phyloP scores from a whole-genome alignment of 2,113 vertebrate species.

The Cyprinodon brontotheroides region DNA sequence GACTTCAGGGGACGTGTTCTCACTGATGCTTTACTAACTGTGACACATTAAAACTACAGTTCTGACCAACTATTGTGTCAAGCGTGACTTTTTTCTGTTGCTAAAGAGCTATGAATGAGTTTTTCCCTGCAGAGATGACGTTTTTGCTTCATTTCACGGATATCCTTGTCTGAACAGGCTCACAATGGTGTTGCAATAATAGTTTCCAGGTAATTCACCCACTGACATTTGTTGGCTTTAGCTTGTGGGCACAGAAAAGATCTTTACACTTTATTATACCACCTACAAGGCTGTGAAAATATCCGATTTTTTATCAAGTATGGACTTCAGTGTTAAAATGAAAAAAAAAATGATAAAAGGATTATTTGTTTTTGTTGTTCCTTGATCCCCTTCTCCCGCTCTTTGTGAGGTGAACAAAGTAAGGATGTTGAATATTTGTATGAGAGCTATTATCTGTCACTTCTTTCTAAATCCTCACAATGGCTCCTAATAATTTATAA shows the following conservation, averaged over 20 bases:
- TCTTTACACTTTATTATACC: neutral
- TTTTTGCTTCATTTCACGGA: neutral
- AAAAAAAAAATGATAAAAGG: neutral
- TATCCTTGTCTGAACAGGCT: neutral
- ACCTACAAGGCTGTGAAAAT: neutral
- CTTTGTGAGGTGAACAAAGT: neutral
- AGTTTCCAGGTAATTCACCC: neutral
- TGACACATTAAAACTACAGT: slow-evolving; percentile 40
- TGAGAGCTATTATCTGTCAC: neutral
- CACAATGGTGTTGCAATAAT: neutral
- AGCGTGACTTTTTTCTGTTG: neutral
- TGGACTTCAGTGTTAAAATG: neutral
- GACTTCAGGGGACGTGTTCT: slow-evolving; percentile 28
- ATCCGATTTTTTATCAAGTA: neutral
- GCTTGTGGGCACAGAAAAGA: neutral
- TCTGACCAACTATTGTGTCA: slow-evolving; percentile 8
- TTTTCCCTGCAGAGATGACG: neutral
- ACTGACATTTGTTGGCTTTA: neutral
- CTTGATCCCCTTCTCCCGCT: neutral
- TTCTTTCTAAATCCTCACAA: neutral
- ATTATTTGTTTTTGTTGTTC: neutral
- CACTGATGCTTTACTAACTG: slow-evolving; percentile 44
- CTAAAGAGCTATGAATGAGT: neutral
- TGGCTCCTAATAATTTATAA: neutral
- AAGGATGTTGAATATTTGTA: neutral